Evolutionary conservation across 30 jellyfish, hydroid and myxozoan genomes (phyloP), one percentile per base, ranked within the genome.

Genomic region (Phacellophora camtschatica): DNA sequence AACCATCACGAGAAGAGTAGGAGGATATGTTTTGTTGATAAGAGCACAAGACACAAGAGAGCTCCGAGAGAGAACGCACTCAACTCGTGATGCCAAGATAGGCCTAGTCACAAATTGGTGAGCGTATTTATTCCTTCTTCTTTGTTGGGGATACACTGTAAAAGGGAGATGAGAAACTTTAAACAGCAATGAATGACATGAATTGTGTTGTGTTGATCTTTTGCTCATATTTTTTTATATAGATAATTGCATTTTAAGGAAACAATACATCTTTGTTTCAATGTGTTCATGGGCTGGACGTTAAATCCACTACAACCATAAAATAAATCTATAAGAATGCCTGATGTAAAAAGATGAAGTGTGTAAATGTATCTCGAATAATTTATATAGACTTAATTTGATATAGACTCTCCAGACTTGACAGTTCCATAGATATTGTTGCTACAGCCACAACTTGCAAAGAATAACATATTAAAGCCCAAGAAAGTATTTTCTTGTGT

Each of bases 261-360:
- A 39, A 39, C 53, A n/a, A n/a, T n/a, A n/a, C n/a, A n/a, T n/a
- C n/a, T n/a, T n/a, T n/a, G n/a, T 39, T 39, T 39, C 8, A 39
- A 39, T 10, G 15, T 39, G 53, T 39, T 39, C 8, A 39, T 39
- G 53, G 53, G 53, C 53, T 15, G 53, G 13, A 39, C 53, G 53
- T 39, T 15, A 39, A 56, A 33, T 81, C 75, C 61, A 19, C 15
- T 71, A 59, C 49, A 88, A n/a, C n/a, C n/a, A n/a, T n/a, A n/a
- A n/a, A n/a, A n/a, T n/a, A n/a, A n/a, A n/a, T n/a, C n/a, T n/a
- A n/a, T n/a, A n/a, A n/a, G n/a, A n/a, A n/a, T n/a, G n/a, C n/a
- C n/a, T n/a, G n/a, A n/a, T n/a, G n/a, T n/a, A n/a, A n/a, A n/a
- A n/a, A n/a, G n/a, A n/a, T n/a, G n/a, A n/a, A n/a, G n/a, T n/a